Base-by-base conservation (phyloP, 2,888 invertebrate species). In the Clunio marinus region DNA sequence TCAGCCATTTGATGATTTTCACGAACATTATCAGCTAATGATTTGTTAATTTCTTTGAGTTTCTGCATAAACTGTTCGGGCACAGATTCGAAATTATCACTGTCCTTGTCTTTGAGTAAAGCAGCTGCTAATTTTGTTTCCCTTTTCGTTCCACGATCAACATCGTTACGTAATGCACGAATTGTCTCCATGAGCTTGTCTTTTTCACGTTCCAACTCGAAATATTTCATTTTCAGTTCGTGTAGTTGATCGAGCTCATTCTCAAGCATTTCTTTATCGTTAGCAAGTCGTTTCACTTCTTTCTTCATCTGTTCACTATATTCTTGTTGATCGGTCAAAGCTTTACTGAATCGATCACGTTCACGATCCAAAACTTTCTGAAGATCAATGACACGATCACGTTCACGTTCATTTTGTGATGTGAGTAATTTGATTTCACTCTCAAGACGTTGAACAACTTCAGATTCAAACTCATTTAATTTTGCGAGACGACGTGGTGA, bases 1-100 rank as follows among this genome's bases (percentile, higher is more conserved):
- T 79, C 81, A 35, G 82, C 77, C 77, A 83, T 78, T 71, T 81
- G 79, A 27, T 79, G 80, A 72, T 83, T 83, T 73, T 84, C 83
- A 70, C 80, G 79, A 0, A 81, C 79, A 71, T 82, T 80, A 70
- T 80, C 77, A 65, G 76, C 77, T 46, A 83, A 75, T 59, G 81
- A 75, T 28, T 73, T 74, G 70, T 82, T 83, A 70, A 84, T 78
- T 72, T 84, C 83, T 76, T 82, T 77, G 75, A 79, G 76, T 71
- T 79, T 79, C 63, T 77, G 76, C 71, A 79, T 70, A 68, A 79
- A 78, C 70, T 79, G 76, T 59, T 77, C 75, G 1, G 79, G 79
- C 24, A 79, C 75, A 1, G 74, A 73, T 2, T 66, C 51, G n/a
- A n/a, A n/a, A 20, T n/a, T 15, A 4, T 13, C 28, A 24, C 75